A percentile compares a stretch with the other conserved stretches of the same genome.
phyloP scores from a whole-genome alignment of 2,113 vertebrate species.

The Oenanthe melanoleuca region DNA sequence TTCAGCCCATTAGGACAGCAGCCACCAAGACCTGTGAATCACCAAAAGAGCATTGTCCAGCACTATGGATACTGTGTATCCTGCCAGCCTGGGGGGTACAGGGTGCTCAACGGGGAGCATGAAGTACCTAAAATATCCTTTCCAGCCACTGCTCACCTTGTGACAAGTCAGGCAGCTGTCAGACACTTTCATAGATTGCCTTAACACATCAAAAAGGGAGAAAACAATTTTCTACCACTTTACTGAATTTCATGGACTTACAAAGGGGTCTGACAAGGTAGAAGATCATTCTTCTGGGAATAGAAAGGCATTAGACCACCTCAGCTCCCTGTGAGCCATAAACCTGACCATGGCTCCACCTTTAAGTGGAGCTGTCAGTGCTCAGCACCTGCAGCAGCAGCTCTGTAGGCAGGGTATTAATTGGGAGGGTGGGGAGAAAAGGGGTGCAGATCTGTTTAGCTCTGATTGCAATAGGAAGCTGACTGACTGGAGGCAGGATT shows the following conservation, averaged over 20 bases:
- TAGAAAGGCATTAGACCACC: neutral
- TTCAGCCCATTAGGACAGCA: neutral
- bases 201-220: neutral
- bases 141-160: neutral
- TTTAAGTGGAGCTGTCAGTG: neutral
- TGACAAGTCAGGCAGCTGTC: neutral
- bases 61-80: fast-evolving
- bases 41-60: neutral
- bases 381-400: neutral
- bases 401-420: neutral
- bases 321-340: neutral
- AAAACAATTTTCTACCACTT: neutral
- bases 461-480: neutral
- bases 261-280: neutral
- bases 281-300: neutral
- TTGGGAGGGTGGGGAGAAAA: neutral
- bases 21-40: neutral
- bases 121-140: neutral
- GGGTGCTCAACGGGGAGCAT: fast-evolving
- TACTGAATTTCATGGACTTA: neutral
- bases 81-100: neutral
- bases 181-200: neutral
- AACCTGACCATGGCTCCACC: neutral
- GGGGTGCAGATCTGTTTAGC: neutral
- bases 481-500: neutral